Percentiles rank a stretch among this genome's conserved stretches.
Conservation (phyloP, 2,113 vertebrate genomes). For the Tichodroma muraria region DNA sequence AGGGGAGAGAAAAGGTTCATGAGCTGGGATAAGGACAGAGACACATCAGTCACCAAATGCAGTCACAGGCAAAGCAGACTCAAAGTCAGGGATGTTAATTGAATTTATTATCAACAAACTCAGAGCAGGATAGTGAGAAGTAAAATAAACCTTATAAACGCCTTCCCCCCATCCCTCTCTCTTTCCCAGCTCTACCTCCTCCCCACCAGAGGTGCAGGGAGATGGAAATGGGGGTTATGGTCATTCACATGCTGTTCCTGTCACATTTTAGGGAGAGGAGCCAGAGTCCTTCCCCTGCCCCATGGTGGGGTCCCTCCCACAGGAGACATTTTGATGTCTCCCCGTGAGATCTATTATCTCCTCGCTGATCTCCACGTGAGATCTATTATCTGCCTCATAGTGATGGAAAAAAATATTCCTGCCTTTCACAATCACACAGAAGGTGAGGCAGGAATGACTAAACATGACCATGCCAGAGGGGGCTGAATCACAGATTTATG, state of each 20-base stretch:
- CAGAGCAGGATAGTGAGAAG: neutral
- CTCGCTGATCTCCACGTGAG: neutral
- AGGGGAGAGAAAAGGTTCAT: neutral
- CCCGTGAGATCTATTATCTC: too few relatives aligned
- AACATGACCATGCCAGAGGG: neutral
- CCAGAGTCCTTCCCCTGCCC: neutral
- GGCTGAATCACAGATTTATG: neutral
- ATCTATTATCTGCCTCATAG: neutral
- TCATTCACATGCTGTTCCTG: too few relatives aligned
- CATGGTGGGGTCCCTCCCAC: neutral
- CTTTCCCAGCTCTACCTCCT: neutral
- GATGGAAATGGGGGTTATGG: neutral
- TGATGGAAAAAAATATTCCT: neutral
- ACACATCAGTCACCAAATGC: neutral
- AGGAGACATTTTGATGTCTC: too few relatives aligned
- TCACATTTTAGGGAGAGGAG: neutral
- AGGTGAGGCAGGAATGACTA: neutral
- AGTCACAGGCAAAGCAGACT: neutral
- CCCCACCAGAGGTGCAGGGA: neutral
- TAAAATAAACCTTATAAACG: neutral
- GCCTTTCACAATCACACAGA: neutral
- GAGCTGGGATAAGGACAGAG: neutral
- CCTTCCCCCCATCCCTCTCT: neutral
- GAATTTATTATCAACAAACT: neutral
- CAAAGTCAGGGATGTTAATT: neutral